Percentiles rank a stretch among this genome's conserved stretches.
phyloP scores from a whole-genome alignment of 2,113 vertebrate genomes.

The Neodontobutis hainanensis region DNA sequence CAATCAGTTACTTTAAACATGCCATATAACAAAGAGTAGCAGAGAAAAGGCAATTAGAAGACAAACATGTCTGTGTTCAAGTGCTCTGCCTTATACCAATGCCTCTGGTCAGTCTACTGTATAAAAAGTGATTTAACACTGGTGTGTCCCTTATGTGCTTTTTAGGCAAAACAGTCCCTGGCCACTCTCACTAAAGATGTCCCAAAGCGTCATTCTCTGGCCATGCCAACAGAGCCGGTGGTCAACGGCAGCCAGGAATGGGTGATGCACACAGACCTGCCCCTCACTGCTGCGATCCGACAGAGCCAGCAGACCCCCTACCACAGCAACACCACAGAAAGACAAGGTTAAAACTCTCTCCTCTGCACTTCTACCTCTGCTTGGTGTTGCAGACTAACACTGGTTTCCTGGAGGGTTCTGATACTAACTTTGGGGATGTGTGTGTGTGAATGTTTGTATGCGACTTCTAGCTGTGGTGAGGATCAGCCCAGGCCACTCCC shows the following conservation, averaged over 20 bases:
- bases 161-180: slow-evolving; percentile 95
- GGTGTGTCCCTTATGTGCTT: background rate
- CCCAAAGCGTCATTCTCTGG: slow-evolving; percentile 93
- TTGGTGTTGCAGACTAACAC: slow-evolving; percentile 54
- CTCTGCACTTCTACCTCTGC: slow-evolving; percentile 4
- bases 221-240: slow-evolving; percentile 91
- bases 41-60: too few relatives aligned
- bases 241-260: slow-evolving; percentile 99
- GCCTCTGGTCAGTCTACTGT: too few relatives aligned
- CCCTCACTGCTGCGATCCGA: slow-evolving; percentile 95
- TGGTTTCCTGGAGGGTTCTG: slow-evolving; percentile 48
- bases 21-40: too few relatives aligned
- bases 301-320: slow-evolving; percentile 98
- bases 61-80: too few relatives aligned
- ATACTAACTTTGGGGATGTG: slow-evolving; percentile 56
- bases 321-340: slow-evolving; percentile 86
- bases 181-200: slow-evolving; percentile 97
- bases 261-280: slow-evolving; percentile 97
- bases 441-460: slow-evolving; percentile 27
- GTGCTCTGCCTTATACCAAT: too few relatives aligned
- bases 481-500: slow-evolving; percentile 93
- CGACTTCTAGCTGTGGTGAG: slow-evolving; percentile 68
- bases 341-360: slow-evolving; percentile 85
- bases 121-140: too few relatives aligned
- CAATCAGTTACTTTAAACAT: too few relatives aligned